Evolutionary conservation across 2,888 invertebrate species (phyloP), one percentile per base, ranked within the genome.

Genomic region (Cryptus viduatorius): DNA sequence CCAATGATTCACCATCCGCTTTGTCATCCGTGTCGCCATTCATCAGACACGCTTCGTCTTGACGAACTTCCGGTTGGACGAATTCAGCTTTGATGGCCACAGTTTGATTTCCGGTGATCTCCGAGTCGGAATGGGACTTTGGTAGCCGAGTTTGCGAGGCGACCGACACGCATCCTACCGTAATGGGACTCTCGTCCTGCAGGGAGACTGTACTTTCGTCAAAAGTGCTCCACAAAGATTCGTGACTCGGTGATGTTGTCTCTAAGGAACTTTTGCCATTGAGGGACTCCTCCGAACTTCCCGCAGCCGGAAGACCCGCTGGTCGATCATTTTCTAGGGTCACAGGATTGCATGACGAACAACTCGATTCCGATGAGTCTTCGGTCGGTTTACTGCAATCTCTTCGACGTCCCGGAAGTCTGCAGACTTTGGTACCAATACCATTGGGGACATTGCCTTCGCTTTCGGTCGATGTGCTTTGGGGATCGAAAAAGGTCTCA

Each of bases 361-460:
- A 86, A 37, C 88, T 90, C 1, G 91, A 91, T 4, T 91, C 90
- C 1, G 91, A 91, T 0, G 91, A 88, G 12, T 92, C 91, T 8
- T 88, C 89, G 4, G 0, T 4, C 10, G 31, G 37, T 16, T 71
- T 42, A 4, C 19, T 37, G 7, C 12, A 12, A 19, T 5, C 14
- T 83, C 82, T 87, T 77, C 82, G 84, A 59, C 86, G 82, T 12
- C 56, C 78, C 4, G 84, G 50, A 24, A 82, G 59, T 42, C 73
- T 83, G n/a, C 44, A 46, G 37, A 37, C 42, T 14, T 79, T 76
- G 4, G 75, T n/a, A 0, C 76, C 79, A 2, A 80, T 53, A 53
- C 94, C 89, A 93, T 94, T 85, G 93, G 94, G 90, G 94, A 95
- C 61, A 94, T 94, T 89, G 12, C 86, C 65, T 8, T 92, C 91